Percentiles rank a stretch among this genome's conserved stretches.
Conservation (phyloP, 2,797 vertebrate genomes). For the Schizopygopsis malacanthus region DNA sequence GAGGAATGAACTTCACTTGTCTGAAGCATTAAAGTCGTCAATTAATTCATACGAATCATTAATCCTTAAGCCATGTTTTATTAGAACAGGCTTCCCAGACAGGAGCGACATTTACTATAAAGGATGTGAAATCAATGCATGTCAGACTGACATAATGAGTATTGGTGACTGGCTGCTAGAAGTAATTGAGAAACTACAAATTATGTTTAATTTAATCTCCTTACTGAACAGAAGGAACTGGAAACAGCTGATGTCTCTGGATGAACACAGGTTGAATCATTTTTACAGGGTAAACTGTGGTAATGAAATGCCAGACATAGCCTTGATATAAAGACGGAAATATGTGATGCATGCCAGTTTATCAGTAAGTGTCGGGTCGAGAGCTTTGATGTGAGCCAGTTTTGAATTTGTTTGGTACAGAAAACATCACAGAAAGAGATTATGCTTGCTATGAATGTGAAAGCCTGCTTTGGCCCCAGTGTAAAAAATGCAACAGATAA, state of each 20-base stretch:
- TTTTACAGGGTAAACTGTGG: neutral
- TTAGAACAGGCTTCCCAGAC: neutral
- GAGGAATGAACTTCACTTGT: neutral
- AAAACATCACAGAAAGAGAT: neutral
- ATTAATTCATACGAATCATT: neutral
- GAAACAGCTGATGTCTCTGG: neutral
- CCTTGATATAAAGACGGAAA: constrained; percentile 3
- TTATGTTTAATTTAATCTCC: neutral
- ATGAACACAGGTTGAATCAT: neutral
- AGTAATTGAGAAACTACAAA: neutral
- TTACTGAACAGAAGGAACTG: neutral
- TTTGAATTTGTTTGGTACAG: neutral
- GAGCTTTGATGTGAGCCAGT: neutral
- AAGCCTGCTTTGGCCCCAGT: neutral
- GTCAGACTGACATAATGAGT: constrained; percentile 31
- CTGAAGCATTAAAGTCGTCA: constrained; percentile 4
- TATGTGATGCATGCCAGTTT: constrained; percentile 1
- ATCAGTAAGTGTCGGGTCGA: neutral
- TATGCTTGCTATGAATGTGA: neutral
- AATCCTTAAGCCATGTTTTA: constrained; percentile 14
- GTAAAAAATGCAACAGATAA: neutral
- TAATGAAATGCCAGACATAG: constrained; percentile 3
- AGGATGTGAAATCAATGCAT: constrained; percentile 23
- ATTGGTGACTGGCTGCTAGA: constrained; percentile 12
- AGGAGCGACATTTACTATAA: neutral